These are phyloP conservation scores for Ptychochromis oligacanthus DNA, from an alignment of 2,113 vertebrate species.

Conservation along the genomic window DNA sequence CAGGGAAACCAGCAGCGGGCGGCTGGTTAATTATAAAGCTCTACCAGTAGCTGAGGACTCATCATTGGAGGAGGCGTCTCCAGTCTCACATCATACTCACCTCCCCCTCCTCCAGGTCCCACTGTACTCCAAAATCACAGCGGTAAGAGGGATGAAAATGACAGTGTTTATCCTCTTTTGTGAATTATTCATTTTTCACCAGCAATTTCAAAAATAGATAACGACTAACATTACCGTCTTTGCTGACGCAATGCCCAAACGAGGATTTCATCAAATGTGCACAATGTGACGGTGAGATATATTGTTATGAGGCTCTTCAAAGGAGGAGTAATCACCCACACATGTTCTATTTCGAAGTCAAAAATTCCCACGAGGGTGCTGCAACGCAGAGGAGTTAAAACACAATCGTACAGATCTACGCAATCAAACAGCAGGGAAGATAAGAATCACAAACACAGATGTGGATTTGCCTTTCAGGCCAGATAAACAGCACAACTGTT, in stretches of 20 bases:
- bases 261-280: conserved; percentile 71
- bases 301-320: conserved; percentile 73
- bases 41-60: conserved; percentile 20
- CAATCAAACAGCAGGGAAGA: conserved; percentile 36
- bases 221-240: conserved; percentile 59
- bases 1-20: background rate
- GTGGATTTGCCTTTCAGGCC: background rate
- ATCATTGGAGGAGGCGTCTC: conserved; percentile 12
- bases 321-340: conserved; percentile 74
- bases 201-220: conserved; percentile 61
- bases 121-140: conserved; percentile 28
- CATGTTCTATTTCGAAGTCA: conserved; percentile 69
- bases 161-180: conserved; percentile 36
- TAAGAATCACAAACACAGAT: conserved; percentile 33
- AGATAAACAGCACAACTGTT: background rate
- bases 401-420: conserved; percentile 29
- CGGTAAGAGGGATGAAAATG: conserved; percentile 29
- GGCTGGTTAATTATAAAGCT: background rate
- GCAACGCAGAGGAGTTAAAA: conserved; percentile 66
- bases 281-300: conserved; percentile 65
- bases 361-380: conserved; percentile 64
- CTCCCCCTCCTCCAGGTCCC: background rate
- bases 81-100: conserved; percentile 6
- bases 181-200: conserved; percentile 60
- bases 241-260: conserved; percentile 72